Conservation (phyloP, 2,888 invertebrate genomes). For the Cheilosia grossa region DNA sequence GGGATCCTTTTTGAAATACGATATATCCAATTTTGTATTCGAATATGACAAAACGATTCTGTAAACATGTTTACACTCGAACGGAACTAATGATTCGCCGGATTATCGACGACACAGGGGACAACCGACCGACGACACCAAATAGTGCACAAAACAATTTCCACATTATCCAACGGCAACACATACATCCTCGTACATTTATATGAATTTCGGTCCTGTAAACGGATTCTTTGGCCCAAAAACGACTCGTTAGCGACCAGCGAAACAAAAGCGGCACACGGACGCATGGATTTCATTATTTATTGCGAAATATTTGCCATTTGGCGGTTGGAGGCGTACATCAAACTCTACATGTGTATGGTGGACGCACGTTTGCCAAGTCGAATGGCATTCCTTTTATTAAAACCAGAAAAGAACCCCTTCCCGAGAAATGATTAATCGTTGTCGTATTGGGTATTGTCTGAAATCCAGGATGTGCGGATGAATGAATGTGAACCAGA, state of each 20-base stretch:
- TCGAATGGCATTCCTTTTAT: slow-evolving; percentile 68
- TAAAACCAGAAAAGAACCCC: slow-evolving; percentile 45
- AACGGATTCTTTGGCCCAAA: slow-evolving; percentile 32
- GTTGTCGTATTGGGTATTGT: slow-evolving; percentile 50
- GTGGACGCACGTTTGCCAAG: slow-evolving; percentile 11
- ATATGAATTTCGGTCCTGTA: background rate
- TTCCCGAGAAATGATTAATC: slow-evolving; percentile 66
- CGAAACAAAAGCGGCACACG: slow-evolving; percentile 56
- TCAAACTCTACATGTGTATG: slow-evolving; percentile 42
- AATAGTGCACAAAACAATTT: slow-evolving; percentile 64
- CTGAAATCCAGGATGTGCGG: slow-evolving; percentile 32
- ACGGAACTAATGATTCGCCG: slow-evolving; percentile 65
- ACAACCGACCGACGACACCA: slow-evolving; percentile 4
- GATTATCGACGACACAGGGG: slow-evolving; percentile 41
- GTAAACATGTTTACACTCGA: slow-evolving; percentile 71
- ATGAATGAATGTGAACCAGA: slow-evolving; percentile 36
- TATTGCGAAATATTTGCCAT: slow-evolving; percentile 75
- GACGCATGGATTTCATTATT: slow-evolving; percentile 70
- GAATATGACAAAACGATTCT: slow-evolving; percentile 34
- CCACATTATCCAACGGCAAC: slow-evolving; percentile 50
- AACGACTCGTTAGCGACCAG: slow-evolving; percentile 37
- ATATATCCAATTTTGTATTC: slow-evolving; percentile 32
- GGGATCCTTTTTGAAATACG: slow-evolving; percentile 27
- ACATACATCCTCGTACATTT: background rate
- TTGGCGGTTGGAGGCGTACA: slow-evolving; percentile 72